These are phyloP conservation scores for Caligus rogercresseyi DNA, from an alignment of 1,140 invertebrate genomes.

Conservation along the genomic window DNA sequence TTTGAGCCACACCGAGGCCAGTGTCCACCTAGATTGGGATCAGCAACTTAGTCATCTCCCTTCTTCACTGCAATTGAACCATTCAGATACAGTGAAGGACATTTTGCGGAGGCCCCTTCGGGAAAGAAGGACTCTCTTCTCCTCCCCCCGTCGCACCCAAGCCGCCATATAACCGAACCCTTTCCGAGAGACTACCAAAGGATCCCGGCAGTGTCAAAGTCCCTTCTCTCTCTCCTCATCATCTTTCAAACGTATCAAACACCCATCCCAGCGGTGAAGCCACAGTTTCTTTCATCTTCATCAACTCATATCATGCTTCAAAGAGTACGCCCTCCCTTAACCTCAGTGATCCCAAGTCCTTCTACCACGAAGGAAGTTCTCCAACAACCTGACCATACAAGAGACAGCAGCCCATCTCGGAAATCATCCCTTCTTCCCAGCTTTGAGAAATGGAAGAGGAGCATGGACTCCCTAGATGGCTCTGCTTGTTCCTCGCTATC, in stretches of 20 bases:
- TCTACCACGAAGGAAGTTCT: not conserved
- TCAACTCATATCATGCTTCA: not conserved
- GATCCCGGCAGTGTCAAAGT: not conserved
- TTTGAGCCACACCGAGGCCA: too few species aligned
- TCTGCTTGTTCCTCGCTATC: not conserved
- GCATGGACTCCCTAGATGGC: not conserved
- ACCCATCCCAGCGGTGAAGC: not conserved
- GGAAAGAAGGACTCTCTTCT: not conserved
- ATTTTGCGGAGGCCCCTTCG: not conserved
- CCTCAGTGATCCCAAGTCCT: not conserved
- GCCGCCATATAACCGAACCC: not conserved
- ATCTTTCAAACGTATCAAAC: not conserved
- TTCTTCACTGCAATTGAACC: not conserved
- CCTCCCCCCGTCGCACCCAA: not conserved
- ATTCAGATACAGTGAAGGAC: not conserved
- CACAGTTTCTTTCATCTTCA: not conserved
- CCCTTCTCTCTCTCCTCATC: not conserved
- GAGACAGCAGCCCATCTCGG: not conserved
- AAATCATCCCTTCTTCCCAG: not conserved
- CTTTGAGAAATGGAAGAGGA: slow-evolving; percentile 4
- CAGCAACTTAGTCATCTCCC: too few species aligned
- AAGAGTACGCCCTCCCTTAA: slow-evolving; percentile 5
- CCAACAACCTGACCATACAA: not conserved
- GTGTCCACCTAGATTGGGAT: too few species aligned
- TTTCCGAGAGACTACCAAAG: not conserved